Evolutionary conservation across 2,797 vertebrate genomes (phyloP).

Genomic region (Phaenicophaeus curvirostris): DNA sequence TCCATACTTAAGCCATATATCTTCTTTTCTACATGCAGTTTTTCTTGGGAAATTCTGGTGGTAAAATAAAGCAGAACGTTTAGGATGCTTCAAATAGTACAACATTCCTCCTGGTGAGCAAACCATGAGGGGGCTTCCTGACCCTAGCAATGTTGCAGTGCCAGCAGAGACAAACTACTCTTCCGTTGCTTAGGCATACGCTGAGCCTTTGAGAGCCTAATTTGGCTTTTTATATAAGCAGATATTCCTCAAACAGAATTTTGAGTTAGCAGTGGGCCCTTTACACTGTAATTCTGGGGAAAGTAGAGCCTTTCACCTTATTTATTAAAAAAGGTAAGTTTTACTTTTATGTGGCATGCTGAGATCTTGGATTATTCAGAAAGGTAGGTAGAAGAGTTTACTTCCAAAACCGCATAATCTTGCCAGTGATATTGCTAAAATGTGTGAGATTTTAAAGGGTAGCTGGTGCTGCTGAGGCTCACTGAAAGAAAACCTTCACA

Average conservation of each 20-base stretch:
- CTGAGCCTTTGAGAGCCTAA: conserved; percentile 60
- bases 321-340: conserved; percentile 11
- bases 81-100: conserved; percentile 60
- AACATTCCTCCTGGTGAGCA: conserved; percentile 56
- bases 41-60: background rate
- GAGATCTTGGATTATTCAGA: conserved; percentile 16
- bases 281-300: background rate
- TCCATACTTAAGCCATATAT: background rate
- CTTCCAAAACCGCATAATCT: conserved; percentile 1
- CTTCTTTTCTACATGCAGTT: background rate
- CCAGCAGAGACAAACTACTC: conserved; percentile 64
- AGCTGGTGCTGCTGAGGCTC: background rate
- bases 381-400: background rate
- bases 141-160: conserved; percentile 52
- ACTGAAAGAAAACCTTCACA: background rate
- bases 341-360: background rate
- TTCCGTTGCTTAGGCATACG: conserved; percentile 58
- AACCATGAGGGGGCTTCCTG: conserved; percentile 64
- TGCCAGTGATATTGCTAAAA: background rate
- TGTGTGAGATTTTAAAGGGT: background rate
- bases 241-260: conserved; percentile 59
- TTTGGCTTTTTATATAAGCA: conserved; percentile 61
- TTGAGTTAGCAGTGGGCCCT: conserved; percentile 30
- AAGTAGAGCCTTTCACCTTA: background rate
- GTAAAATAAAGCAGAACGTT: conserved; percentile 58